Conservation (phyloP, 1,140 invertebrate species). For the Littorina saxatilis region DNA sequence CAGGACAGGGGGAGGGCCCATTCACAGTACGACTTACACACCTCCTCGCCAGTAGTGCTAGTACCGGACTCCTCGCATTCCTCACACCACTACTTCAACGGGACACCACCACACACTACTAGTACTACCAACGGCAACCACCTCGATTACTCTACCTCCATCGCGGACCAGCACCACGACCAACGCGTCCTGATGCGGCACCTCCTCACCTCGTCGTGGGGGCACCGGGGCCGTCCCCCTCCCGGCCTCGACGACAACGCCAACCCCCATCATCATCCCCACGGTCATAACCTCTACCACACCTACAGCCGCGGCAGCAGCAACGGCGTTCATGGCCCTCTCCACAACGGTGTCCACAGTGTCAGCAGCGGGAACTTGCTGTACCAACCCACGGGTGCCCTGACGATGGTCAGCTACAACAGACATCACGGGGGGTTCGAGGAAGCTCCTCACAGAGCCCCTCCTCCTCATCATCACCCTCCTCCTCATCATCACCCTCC, state of each 20-base stretch:
- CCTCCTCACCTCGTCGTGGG: conserved; percentile 15
- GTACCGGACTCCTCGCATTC: too few relatives aligned
- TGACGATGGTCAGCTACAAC: background rate
- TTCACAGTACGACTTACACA: too few relatives aligned
- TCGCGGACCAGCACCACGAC: background rate
- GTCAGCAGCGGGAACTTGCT: too few relatives aligned
- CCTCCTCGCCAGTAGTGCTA: too few relatives aligned
- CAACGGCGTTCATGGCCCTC: background rate
- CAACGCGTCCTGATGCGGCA: conserved; percentile 30
- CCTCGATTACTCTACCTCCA: too few relatives aligned
- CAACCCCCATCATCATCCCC: background rate
- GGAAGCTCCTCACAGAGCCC: background rate
- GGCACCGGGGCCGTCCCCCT: background rate
- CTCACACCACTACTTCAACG: too few relatives aligned
- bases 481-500: background rate
- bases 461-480: background rate
- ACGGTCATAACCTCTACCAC: background rate
- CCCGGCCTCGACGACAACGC: conserved; percentile 16
- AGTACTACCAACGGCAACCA: too few relatives aligned
- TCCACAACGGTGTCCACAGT: background rate
- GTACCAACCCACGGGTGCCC: background rate
- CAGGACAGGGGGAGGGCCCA: too few relatives aligned
- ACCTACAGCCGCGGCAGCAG: background rate
- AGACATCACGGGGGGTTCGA: background rate
- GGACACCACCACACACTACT: too few relatives aligned